phyloP scores from a whole-genome alignment of 2,113 vertebrate genomes.

The Progne subis region DNA sequence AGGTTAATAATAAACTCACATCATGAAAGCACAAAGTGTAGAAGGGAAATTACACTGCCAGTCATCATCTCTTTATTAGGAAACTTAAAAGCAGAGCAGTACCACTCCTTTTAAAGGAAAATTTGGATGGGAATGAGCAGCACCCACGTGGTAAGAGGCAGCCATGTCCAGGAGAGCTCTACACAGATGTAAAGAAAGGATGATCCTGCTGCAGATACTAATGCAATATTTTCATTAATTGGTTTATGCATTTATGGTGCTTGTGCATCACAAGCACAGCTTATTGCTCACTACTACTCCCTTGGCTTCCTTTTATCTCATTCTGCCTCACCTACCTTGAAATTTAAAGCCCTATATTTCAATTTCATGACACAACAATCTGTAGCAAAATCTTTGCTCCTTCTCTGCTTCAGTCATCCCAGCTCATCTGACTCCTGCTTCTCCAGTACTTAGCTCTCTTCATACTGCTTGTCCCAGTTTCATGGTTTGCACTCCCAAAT shows the following conservation, averaged over 20 bases:
- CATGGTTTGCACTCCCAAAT: background rate
- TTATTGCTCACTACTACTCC: slow-evolving; percentile 45
- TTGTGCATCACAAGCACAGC: background rate
- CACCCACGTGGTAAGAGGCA: background rate
- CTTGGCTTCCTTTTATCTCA: slow-evolving; percentile 38
- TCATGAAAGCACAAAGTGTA: slow-evolving; percentile 19
- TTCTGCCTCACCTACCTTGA: background rate
- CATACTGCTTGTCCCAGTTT: background rate
- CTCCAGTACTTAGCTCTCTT: background rate
- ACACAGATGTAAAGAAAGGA: background rate
- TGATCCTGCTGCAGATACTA: background rate
- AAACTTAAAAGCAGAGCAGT: slow-evolving; percentile 17
- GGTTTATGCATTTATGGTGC: background rate
- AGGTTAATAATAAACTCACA: slow-evolving; percentile 62
- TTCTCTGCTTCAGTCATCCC: slow-evolving; percentile 38
- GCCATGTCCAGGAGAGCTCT: background rate
- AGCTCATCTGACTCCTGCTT: background rate
- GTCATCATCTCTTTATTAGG: slow-evolving; percentile 1
- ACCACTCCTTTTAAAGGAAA: background rate
- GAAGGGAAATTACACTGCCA: slow-evolving; percentile 54
- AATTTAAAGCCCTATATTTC: slow-evolving; percentile 42
- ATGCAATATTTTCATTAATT: slow-evolving; percentile 37
- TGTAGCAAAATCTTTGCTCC: slow-evolving; percentile 33
- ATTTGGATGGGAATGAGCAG: background rate
- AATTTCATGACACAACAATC: slow-evolving; percentile 55